Conservation (phyloP, 1,140 invertebrate species). For the Melitaea cinxia region DNA sequence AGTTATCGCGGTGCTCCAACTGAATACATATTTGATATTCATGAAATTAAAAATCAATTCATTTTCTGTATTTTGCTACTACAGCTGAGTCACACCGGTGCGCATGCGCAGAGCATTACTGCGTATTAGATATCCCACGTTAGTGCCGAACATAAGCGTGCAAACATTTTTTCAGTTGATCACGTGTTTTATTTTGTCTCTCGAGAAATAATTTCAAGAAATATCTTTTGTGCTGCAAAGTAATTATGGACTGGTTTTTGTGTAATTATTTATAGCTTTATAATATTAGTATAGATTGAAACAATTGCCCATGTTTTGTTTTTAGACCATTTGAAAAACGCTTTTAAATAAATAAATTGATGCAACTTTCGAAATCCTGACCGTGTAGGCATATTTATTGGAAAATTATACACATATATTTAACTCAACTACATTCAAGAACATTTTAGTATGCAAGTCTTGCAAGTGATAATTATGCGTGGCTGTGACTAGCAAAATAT, state of each 20-base stretch:
- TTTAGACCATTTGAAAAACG: too few relatives aligned
- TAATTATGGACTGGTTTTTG: not conserved
- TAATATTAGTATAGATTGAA: too few relatives aligned
- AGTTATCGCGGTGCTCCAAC: not conserved
- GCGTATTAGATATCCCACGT: not conserved
- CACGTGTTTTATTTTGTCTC: slow-evolving; percentile 10
- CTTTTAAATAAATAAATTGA: not conserved
- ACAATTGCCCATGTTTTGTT: too few relatives aligned
- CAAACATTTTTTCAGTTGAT: not conserved
- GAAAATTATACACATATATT: not conserved
- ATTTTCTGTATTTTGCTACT: not conserved
- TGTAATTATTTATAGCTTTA: too few relatives aligned
- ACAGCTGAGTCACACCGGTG: slow-evolving; percentile 1
- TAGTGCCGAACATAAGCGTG: not conserved
- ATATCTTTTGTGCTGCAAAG: not conserved
- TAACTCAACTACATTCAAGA: not conserved
- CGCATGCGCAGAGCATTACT: slow-evolving; percentile 8
- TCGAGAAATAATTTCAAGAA: not conserved
- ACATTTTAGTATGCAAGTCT: not conserved
- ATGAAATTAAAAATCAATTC: not conserved
- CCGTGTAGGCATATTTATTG: not conserved
- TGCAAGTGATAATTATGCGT: not conserved
- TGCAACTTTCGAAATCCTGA: not conserved
- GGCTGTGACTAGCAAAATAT: not conserved
- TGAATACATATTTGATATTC: not conserved